Evolutionary conservation across 2,797 vertebrate genomes (phyloP), one percentile per base, ranked within the genome.

Genomic region (Poecile montanus): DNA sequence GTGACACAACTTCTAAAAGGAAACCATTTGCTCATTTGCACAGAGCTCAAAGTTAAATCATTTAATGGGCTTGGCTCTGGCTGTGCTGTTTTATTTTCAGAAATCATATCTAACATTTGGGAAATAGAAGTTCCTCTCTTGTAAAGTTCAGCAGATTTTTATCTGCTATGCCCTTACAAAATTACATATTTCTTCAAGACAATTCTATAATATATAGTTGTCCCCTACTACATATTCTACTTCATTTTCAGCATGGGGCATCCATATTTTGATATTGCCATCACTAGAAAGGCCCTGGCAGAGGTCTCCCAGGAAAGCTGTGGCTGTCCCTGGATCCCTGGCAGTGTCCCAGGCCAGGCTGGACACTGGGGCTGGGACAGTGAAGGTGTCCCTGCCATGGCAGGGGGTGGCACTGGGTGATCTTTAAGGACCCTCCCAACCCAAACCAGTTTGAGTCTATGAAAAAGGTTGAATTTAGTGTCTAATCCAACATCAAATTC

Each of bases 321-420:
- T 0, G 77, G 56, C 30, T 68, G 56, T 19, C 26, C 62, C 62
- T 67, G 82, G 9, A 50, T 32, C 78, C 56, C 62, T 70, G 63
- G 42, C 1, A 82, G 27, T 50, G 63, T 0, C 71, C 77, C 3
- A 9, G 40, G 16, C 20, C 29, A 26, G 70, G 56, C 0, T 82
- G 47, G 77, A 36, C 6, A 34, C 0, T 50, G 2, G 29, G 40
- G 8, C 4, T 82, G 70, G 70, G 34, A 2, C 2, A 36, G 42
- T 15, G 36, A 0, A 76, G 23, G 13, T 50, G 63, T 10, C 56
- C 51, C 75, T 72, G 60, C 45, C 48, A 12, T 5, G 32, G 71
- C 16, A 56, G 48, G 21, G 30, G 30, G 4, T n/a, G 42, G 36
- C 5, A 63, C 14, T 26, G 10, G 2, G 1, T 51, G 57, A 8